Evolutionary conservation across 1,140 invertebrate species (phyloP).

Genomic region (Caligus rogercresseyi): DNA sequence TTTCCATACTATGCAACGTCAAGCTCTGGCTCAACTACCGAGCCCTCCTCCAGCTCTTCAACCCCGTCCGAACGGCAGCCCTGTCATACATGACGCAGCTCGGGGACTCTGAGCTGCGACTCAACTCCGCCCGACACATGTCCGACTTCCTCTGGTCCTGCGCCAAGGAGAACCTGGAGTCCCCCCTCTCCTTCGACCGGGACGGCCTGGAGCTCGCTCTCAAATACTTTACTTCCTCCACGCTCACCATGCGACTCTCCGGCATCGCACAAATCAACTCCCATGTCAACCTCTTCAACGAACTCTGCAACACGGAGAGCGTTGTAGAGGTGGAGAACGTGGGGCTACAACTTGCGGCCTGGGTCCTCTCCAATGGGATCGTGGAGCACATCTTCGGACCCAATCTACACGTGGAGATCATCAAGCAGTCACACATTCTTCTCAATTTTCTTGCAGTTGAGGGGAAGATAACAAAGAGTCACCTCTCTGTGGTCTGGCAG

Average conservation of each 20-base stretch:
- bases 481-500: conserved; percentile 82
- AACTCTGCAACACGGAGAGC: conserved; percentile 66
- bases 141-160: conserved; percentile 29
- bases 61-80: conserved; percentile 62
- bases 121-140: conserved; percentile 70
- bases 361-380: conserved; percentile 75
- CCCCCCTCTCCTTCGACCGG: conserved; percentile 59
- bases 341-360: conserved; percentile 61
- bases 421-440: conserved; percentile 83
- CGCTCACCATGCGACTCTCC: conserved; percentile 73
- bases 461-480: conserved; percentile 67
- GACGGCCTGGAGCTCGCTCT: conserved; percentile 77
- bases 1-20: conserved; percentile 72
- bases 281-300: conserved; percentile 46
- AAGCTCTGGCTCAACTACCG: conserved; percentile 85
- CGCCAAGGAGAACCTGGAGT: conserved; percentile 32
- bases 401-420: conserved; percentile 83
- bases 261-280: conserved; percentile 51
- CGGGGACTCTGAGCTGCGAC: conserved; percentile 68
- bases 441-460: conserved; percentile 80
- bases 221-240: conserved; percentile 83
- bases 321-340: conserved; percentile 61
- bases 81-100: conserved; percentile 81
- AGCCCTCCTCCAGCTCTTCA: conserved; percentile 65
- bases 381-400: conserved; percentile 87